These are phyloP conservation scores for Chaetodon trifascialis DNA, from an alignment of 2,113 vertebrate species.

Conservation along the genomic window DNA sequence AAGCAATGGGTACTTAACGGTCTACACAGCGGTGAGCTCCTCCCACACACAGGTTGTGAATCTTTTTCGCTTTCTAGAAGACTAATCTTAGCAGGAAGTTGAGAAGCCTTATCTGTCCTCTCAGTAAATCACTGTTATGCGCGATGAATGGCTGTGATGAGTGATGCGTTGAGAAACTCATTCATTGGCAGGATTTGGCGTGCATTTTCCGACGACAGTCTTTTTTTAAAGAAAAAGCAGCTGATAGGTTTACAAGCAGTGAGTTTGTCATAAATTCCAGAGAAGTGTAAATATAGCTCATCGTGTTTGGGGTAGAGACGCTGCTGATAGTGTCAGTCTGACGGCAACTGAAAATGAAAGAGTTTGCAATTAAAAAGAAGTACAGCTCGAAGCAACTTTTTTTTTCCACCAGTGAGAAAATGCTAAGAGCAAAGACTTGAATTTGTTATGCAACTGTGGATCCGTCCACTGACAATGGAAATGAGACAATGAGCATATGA, in stretches of 20 bases:
- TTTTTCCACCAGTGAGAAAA: slow-evolving; percentile 18
- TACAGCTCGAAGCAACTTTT: slow-evolving; percentile 27
- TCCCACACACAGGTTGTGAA: slow-evolving; percentile 35
- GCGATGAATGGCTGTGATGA: slow-evolving; percentile 15
- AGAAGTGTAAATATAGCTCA: slow-evolving; percentile 47
- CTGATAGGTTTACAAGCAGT: slow-evolving; percentile 31
- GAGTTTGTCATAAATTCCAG: slow-evolving; percentile 24
- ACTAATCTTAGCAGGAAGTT: slow-evolving; percentile 26
- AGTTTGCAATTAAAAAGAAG: slow-evolving; percentile 23
- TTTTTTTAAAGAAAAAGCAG: background rate
- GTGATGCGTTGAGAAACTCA: slow-evolving; percentile 12
- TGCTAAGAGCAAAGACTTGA: slow-evolving; percentile 22
- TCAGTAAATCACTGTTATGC: slow-evolving; percentile 18
- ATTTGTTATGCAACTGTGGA: slow-evolving; percentile 27
- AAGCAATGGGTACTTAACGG: slow-evolving; percentile 43
- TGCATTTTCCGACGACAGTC: slow-evolving; percentile 25
- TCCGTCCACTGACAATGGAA: slow-evolving; percentile 24
- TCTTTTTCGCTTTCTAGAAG: slow-evolving; percentile 23
- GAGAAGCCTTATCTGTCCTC: slow-evolving; percentile 7
- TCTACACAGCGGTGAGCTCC: slow-evolving; percentile 14
- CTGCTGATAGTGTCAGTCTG: slow-evolving; percentile 21
- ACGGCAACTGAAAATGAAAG: slow-evolving; percentile 31
- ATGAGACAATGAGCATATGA: background rate
- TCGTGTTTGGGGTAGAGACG: slow-evolving; percentile 1
- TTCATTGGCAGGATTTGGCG: background rate